Evolutionary conservation across 2,113 vertebrate species (phyloP).

Genomic region (Ursus arctos): DNA sequence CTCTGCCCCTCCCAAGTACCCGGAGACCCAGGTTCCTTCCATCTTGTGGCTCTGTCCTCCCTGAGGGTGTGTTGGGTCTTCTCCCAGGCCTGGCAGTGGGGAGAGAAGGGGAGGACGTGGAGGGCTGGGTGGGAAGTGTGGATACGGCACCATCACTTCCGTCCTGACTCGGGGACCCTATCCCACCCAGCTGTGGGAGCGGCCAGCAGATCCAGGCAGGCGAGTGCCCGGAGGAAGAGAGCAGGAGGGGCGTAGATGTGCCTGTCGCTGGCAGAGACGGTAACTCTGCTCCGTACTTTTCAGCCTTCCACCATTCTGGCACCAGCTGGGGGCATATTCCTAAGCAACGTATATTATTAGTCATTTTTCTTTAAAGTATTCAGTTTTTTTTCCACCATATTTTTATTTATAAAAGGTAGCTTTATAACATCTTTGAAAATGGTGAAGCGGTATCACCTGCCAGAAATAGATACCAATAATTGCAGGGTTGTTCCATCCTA

Average conservation of each 20-base stretch:
- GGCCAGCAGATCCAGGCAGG: neutral
- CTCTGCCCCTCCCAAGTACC: neutral
- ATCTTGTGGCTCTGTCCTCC: neutral
- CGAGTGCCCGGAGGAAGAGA: neutral
- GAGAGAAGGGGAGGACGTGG: neutral
- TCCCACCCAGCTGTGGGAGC: too few relatives aligned
- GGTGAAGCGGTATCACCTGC: neutral
- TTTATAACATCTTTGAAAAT: neutral
- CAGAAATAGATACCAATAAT: neutral
- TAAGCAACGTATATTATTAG: neutral
- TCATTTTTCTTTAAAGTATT: neutral
- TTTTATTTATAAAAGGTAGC: neutral
- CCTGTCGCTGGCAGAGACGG: rapidly evolving
- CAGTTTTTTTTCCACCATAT: neutral
- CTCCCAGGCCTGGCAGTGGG: neutral
- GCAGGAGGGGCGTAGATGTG: neutral
- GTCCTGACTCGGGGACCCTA: neutral
- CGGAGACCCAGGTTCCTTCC: neutral
- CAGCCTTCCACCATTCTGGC: neutral
- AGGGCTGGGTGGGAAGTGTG: neutral
- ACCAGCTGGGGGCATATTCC: neutral
- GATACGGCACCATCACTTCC: rapidly evolving
- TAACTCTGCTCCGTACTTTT: neutral
- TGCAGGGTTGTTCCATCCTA: neutral
- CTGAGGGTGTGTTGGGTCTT: too few relatives aligned